Conservation (phyloP, 2,888 invertebrate genomes). For the Agrilus mali region DNA sequence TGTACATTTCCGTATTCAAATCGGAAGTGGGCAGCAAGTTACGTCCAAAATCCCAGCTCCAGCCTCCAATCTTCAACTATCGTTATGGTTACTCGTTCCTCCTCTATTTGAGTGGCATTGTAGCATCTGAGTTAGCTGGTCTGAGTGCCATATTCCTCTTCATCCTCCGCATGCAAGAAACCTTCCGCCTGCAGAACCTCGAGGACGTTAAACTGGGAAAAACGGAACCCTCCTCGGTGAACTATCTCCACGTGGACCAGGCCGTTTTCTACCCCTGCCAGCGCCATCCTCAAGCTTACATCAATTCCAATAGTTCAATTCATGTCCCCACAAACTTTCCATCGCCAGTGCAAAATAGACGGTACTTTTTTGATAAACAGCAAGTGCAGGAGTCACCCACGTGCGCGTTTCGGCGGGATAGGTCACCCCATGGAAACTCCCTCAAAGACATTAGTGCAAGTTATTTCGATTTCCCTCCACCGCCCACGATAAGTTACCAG, state of each 20-base stretch:
- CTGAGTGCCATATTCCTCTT: slow-evolving; percentile 79
- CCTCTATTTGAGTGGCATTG: slow-evolving; percentile 71
- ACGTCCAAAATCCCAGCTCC: slow-evolving; percentile 63
- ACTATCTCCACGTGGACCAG: slow-evolving; percentile 25
- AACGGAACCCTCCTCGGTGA: slow-evolving; percentile 27
- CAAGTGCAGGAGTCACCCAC: slow-evolving; percentile 32
- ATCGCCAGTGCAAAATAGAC: slow-evolving; percentile 41
- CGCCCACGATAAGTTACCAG: slow-evolving; percentile 50
- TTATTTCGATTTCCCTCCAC: slow-evolving; percentile 53
- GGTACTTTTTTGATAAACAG: slow-evolving; percentile 54
- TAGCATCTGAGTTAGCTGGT: slow-evolving; percentile 74
- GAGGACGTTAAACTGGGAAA: slow-evolving; percentile 39
- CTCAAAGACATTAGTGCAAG: slow-evolving; percentile 45
- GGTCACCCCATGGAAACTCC: slow-evolving; percentile 37
- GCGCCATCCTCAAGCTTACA: slow-evolving; percentile 35
- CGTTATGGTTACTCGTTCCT: slow-evolving; percentile 82
- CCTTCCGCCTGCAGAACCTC: slow-evolving; percentile 39
- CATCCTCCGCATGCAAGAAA: slow-evolving; percentile 61
- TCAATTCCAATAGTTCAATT: slow-evolving; percentile 32
- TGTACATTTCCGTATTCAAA: slow-evolving; percentile 88
- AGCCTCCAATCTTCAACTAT: slow-evolving; percentile 71
- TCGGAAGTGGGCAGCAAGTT: slow-evolving; percentile 82
- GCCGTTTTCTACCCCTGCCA: slow-evolving; percentile 32
- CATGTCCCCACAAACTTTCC: slow-evolving; percentile 28
- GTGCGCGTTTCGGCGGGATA: slow-evolving; percentile 40